These are phyloP conservation scores for Forbesichthys papilliferus DNA, from an alignment of 2,113 vertebrate species.

Conservation along the genomic window DNA sequence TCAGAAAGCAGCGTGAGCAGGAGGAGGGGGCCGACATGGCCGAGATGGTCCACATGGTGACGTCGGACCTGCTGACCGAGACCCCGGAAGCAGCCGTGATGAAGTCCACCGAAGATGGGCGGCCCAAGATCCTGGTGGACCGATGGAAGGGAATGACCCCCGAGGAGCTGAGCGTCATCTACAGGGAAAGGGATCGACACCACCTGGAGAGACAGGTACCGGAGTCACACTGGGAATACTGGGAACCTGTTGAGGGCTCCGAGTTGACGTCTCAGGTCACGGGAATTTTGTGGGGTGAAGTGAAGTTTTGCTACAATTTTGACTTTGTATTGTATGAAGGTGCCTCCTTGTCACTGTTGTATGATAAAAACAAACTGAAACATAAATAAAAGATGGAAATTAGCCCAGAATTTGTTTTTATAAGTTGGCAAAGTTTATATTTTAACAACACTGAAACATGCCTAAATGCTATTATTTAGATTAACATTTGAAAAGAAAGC, in stretches of 20 bases:
- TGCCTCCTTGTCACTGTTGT: too few species aligned
- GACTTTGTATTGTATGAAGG: too few species aligned
- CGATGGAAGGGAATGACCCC: conserved; percentile 79
- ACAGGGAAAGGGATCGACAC: conserved; percentile 65
- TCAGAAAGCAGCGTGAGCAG: conserved; percentile 44
- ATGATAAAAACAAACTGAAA: too few species aligned
- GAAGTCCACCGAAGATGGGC: conserved; percentile 22
- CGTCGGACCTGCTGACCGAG: conserved; percentile 79
- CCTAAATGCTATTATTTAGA: too few species aligned
- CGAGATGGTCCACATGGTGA: conserved; percentile 70
- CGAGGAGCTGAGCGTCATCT: conserved; percentile 65
- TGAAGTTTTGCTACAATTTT: too few species aligned
- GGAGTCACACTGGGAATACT: background rate
- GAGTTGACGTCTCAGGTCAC: too few species aligned
- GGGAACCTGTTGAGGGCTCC: background rate
- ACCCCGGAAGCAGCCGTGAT: conserved; percentile 54
- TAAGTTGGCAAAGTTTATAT: too few species aligned
- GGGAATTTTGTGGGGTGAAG: too few species aligned
- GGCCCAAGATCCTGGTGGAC: conserved; percentile 56
- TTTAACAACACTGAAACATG: too few species aligned
- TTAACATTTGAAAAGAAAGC: too few species aligned
- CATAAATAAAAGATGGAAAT: too few species aligned
- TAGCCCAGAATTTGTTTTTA: too few species aligned
- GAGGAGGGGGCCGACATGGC: conserved; percentile 58
- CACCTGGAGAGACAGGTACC: conserved; percentile 67